phyloP scores from a whole-genome alignment of 2,888 invertebrate genomes.

The Nomada lathburiana region DNA sequence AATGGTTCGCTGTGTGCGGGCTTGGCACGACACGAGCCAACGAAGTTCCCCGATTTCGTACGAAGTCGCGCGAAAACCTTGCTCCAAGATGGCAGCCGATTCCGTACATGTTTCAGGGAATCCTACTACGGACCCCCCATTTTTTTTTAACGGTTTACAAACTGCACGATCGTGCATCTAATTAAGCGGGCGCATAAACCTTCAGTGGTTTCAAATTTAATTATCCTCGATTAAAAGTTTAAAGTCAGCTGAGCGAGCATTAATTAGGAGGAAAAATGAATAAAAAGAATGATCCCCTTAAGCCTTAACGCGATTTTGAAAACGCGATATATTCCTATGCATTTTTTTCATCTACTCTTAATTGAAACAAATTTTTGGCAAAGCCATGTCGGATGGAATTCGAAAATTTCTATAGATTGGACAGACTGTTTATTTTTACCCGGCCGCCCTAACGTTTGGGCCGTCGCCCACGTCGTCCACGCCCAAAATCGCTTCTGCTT shows the following conservation, averaged over 20 bases:
- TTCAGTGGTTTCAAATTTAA: too few relatives aligned
- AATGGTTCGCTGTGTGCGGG: constrained; percentile 19
- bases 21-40: constrained; percentile 32
- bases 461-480: constrained; percentile 37
- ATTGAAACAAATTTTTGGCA: too few relatives aligned
- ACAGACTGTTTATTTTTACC: constrained; percentile 46
- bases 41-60: constrained; percentile 38
- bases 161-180: background rate
- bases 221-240: too few relatives aligned
- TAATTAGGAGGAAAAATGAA: too few relatives aligned
- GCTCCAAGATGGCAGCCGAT: constrained; percentile 24
- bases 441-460: constrained; percentile 27
- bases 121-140: background rate
- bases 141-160: background rate
- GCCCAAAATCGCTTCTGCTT: constrained; percentile 26
- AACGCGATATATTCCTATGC: too few relatives aligned
- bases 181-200: too few relatives aligned
- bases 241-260: too few relatives aligned
- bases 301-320: too few relatives aligned
- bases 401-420: constrained; percentile 23
- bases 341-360: too few relatives aligned
- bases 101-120: constrained; percentile 4
- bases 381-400: too few relatives aligned
- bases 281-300: too few relatives aligned
- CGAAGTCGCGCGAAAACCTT: constrained; percentile 27